phyloP scores from a whole-genome alignment of 2,113 vertebrate species.

The Perccottus glenii region DNA sequence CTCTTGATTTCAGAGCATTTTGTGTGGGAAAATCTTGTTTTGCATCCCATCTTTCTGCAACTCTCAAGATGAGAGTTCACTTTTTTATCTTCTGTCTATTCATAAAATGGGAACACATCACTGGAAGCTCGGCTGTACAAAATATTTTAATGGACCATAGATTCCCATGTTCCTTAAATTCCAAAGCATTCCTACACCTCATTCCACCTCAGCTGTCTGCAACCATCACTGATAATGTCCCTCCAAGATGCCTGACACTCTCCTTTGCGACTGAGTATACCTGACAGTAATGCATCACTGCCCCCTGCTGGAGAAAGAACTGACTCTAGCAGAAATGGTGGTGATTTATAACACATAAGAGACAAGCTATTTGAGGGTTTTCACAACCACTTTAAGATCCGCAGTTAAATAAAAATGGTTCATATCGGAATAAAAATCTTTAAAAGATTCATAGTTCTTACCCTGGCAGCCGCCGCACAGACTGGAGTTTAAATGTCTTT shows the following conservation, averaged over 20 bases:
- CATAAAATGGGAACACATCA: not conserved
- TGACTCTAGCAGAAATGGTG: not conserved
- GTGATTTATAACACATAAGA: not conserved
- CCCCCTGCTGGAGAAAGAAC: conserved; percentile 38
- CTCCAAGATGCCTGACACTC: not conserved
- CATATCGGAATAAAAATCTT: not conserved
- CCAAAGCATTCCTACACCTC: not conserved
- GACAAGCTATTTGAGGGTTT: not conserved
- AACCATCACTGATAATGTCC: not conserved
- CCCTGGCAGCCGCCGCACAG: too few species aligned
- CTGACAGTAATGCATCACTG: conserved; percentile 27
- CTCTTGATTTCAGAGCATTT: not conserved
- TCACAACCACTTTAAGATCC: not conserved
- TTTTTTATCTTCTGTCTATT: too few species aligned
- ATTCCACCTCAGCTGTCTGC: not conserved
- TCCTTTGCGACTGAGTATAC: not conserved
- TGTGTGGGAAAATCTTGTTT: not conserved
- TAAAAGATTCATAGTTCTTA: too few species aligned
- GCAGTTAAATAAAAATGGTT: not conserved
- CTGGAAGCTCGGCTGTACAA: not conserved
- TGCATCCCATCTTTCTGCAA: too few species aligned
- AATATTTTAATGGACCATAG: not conserved
- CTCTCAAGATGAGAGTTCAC: too few species aligned
- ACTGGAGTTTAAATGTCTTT: not conserved
- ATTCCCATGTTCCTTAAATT: conserved; percentile 1